Percentiles rank a stretch among this genome's conserved stretches.
Conservation (phyloP, 2,113 vertebrate genomes). For the Xenus cinereus region DNA sequence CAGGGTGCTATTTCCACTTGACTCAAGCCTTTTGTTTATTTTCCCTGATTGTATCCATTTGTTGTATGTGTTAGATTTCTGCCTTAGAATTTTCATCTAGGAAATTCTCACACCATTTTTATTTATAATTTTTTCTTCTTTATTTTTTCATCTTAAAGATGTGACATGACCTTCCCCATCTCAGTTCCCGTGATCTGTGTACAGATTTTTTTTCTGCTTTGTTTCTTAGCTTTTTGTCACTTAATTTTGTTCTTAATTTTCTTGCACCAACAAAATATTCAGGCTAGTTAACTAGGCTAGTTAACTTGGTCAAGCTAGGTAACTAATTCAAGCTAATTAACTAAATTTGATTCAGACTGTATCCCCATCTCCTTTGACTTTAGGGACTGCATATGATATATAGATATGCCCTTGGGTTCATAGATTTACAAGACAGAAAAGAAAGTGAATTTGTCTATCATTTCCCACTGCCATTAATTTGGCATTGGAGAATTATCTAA, state of each 20-base stretch:
- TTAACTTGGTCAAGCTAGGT: background rate
- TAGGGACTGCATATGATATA: background rate
- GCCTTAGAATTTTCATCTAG: constrained; percentile 39
- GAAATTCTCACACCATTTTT: constrained; percentile 32
- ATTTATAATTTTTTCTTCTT: constrained; percentile 37
- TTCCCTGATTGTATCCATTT: constrained; percentile 56
- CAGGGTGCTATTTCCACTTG: constrained; percentile 30
- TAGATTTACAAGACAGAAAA: background rate
- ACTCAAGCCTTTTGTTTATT: constrained; percentile 54
- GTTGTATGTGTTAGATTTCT: constrained; percentile 59
- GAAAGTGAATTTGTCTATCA: background rate
- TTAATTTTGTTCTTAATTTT: background rate
- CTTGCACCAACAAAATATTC: background rate
- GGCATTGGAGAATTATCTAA: background rate
- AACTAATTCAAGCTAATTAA: background rate
- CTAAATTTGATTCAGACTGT: background rate
- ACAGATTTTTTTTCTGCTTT: background rate
- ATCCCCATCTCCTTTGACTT: background rate
- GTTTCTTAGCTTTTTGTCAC: background rate
- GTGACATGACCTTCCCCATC: constrained; percentile 2
- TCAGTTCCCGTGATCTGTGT: constrained; percentile 32
- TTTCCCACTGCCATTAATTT: background rate
- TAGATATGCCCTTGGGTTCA: background rate
- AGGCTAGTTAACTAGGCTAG: background rate
- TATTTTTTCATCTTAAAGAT: constrained; percentile 42